Percentiles rank a stretch among this genome's conserved stretches.
Evolutionary conservation across 2,113 vertebrate genomes (phyloP).

Genomic region (Ellobius talpinus): DNA sequence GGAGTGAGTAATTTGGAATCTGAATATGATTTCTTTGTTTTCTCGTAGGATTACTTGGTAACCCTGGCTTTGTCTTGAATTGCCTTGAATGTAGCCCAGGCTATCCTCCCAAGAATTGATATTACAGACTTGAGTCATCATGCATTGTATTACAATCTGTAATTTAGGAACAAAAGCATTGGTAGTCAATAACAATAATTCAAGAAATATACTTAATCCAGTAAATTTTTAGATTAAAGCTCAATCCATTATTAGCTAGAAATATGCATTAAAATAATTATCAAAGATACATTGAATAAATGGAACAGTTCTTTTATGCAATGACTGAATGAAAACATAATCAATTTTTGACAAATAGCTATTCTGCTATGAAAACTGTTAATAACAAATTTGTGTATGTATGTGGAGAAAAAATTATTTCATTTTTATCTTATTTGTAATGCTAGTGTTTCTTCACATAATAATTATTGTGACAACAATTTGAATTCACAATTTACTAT

Average conservation of each 20-base stretch:
- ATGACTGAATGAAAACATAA: conserved; percentile 71
- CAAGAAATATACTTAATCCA: conserved; percentile 72
- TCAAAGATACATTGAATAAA: conserved; percentile 65
- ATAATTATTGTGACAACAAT: conserved; percentile 85
- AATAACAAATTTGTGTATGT: conserved; percentile 30
- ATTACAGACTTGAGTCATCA: not conserved
- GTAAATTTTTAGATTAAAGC: conserved; percentile 76
- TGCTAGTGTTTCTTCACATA: conserved; percentile 70
- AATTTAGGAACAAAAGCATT: conserved; percentile 54
- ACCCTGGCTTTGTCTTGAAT: not conserved
- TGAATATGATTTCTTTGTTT: not conserved
- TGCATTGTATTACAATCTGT: not conserved
- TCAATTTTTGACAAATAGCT: conserved; percentile 28
- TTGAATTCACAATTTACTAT: conserved; percentile 86
- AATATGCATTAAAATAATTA: conserved; percentile 79
- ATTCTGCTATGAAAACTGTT: not conserved
- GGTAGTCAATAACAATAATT: not conserved
- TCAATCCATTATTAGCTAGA: conserved; percentile 74
- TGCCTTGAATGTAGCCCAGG: not conserved
- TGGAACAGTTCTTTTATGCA: conserved; percentile 57
- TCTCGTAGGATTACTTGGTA: not conserved
- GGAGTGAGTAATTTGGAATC: not conserved
- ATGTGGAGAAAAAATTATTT: conserved; percentile 30
- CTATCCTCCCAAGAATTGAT: not conserved
- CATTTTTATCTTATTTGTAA: conserved; percentile 79